Conservation (phyloP, 64 coral and sea anemone genomes). For the Hydrozoanthus tunicans region DNA sequence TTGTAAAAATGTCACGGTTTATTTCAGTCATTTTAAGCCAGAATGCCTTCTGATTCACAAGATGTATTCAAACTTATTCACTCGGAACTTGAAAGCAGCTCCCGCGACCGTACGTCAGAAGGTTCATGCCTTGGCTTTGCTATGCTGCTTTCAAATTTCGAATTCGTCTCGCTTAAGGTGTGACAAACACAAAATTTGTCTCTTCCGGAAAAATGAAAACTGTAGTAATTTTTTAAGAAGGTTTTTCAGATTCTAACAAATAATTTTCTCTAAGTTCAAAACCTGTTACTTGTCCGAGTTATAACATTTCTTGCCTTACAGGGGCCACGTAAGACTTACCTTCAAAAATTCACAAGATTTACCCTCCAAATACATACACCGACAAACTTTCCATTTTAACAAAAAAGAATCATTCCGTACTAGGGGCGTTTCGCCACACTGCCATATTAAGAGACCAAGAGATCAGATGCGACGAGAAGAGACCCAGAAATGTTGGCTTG, state of each 20-base stretch:
- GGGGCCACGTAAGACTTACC: not conserved
- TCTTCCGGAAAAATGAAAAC: not conserved
- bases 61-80: slow-evolving; percentile 31
- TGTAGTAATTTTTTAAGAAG: not conserved
- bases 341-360: slow-evolving; percentile 3
- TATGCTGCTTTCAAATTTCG: slow-evolving; percentile 23
- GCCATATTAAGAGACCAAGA: slow-evolving; percentile 56
- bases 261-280: not conserved
- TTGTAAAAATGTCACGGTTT: not conserved
- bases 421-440: not conserved
- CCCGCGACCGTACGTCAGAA: not conserved
- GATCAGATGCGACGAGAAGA: slow-evolving; percentile 12
- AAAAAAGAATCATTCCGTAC: not conserved
- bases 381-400: not conserved
- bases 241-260: slow-evolving; percentile 2
- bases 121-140: not conserved
- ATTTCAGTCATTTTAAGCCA: not conserved
- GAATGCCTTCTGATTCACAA: not conserved
- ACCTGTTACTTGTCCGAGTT: slow-evolving; percentile 27
- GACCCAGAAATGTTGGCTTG: slow-evolving; percentile 23
- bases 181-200: not conserved
- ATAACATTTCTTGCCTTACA: not conserved
- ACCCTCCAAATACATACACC: slow-evolving; percentile 26
- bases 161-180: not conserved
- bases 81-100: slow-evolving; percentile 55